phyloP scores from a whole-genome alignment of 2,113 vertebrate species.

The Phyllostomus discolor region DNA sequence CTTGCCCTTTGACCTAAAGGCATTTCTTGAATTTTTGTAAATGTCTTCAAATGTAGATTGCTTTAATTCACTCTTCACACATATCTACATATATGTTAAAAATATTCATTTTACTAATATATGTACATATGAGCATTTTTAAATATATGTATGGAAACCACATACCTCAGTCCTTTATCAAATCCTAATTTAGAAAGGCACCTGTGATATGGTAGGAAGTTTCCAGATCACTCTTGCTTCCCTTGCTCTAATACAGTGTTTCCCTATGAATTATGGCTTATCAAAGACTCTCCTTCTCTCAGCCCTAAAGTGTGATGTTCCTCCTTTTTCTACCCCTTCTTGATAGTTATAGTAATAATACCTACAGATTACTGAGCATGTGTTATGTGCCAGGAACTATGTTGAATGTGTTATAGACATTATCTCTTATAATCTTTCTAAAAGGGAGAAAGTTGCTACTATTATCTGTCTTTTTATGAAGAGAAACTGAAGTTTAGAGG shows the following conservation, averaged over 20 bases:
- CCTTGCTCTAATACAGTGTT: neutral
- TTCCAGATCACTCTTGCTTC: neutral
- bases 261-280: neutral
- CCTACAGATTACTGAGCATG: neutral
- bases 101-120: neutral
- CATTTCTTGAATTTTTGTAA: neutral
- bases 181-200: neutral
- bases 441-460: neutral
- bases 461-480: neutral
- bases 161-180: neutral
- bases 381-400: neutral
- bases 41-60: neutral
- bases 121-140: neutral
- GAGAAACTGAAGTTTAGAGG: neutral
- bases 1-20: neutral
- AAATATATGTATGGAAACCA: neutral
- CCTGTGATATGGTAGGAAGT: neutral
- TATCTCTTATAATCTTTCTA: neutral
- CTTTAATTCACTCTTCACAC: neutral
- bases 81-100: neutral
- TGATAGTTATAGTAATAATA: neutral
- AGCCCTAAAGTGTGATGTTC: neutral
- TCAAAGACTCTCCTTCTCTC: neutral
- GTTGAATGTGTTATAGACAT: neutral
- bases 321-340: rapidly evolving